Evolutionary conservation across 2,888 invertebrate species (phyloP).

Genomic region (Limnephilus auricula): DNA sequence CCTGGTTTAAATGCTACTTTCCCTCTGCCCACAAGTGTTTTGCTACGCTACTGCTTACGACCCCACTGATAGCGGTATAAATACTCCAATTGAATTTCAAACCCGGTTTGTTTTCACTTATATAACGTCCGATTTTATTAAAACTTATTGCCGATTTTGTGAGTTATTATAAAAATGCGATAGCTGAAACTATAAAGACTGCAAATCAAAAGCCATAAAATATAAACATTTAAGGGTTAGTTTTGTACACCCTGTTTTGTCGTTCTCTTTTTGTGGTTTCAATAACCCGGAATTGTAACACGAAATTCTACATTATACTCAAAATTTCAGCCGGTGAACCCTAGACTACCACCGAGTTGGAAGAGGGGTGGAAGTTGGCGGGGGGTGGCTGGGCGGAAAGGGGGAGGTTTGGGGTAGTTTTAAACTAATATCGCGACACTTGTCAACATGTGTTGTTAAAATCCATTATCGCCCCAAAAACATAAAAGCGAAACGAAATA

Average conservation of each 20-base stretch:
- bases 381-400: constrained; percentile 52
- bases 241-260: constrained; percentile 1
- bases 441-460: constrained; percentile 67
- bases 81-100: neutral
- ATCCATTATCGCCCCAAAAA: constrained; percentile 65
- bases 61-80: neutral
- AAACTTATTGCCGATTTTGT: too few relatives aligned
- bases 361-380: neutral
- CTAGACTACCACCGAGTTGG: neutral
- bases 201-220: neutral
- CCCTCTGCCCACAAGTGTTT: neutral
- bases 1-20: neutral
- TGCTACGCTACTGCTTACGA: too few relatives aligned
- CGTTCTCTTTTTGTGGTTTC: constrained; percentile 19
- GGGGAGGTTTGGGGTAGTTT: constrained; percentile 44
- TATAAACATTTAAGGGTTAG: neutral
- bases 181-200: neutral
- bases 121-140: too few relatives aligned
- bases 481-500: constrained; percentile 48
- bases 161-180: too few relatives aligned
- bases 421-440: constrained; percentile 66
- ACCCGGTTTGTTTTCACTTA: neutral
- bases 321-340: constrained; percentile 35
- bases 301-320: constrained; percentile 31
- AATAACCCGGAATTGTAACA: constrained; percentile 36